Evolutionary conservation across 2,113 vertebrate genomes (phyloP).

Genomic region (Pogona vitticeps): DNA sequence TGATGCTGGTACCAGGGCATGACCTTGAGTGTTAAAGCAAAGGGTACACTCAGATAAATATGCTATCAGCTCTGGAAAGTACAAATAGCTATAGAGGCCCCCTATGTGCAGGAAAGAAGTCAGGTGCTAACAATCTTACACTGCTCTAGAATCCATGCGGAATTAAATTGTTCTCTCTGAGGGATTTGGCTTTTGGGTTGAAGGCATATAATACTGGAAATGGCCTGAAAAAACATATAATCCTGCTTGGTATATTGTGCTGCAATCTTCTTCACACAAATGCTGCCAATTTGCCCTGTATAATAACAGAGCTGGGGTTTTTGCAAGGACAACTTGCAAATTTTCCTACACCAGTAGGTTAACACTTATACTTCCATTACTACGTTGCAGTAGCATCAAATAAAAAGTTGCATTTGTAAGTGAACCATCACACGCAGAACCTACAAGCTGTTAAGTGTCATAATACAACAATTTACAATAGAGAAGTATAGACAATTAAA

Average conservation of each 20-base stretch:
- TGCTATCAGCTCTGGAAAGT: background rate
- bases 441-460: background rate
- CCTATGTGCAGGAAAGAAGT: background rate
- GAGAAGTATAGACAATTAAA: too few relatives aligned
- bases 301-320: background rate
- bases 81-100: background rate
- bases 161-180: background rate
- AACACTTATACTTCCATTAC: background rate
- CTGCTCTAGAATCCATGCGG: background rate
- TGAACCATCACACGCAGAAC: background rate
- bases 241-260: background rate
- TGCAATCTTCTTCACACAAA: background rate
- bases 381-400: background rate
- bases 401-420: background rate
- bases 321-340: background rate
- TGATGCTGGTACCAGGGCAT: slow-evolving; percentile 61
- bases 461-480: too few relatives aligned
- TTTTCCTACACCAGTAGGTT: background rate
- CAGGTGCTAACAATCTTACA: background rate
- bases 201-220: background rate
- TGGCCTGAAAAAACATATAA: background rate
- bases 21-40: slow-evolving; percentile 32
- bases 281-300: background rate
- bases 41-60: background rate
- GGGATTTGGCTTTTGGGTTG: background rate